Percentiles rank a stretch among this genome's conserved stretches.
Conservation (phyloP, 1,140 invertebrate species). For the Adoxophyes honmai region DNA sequence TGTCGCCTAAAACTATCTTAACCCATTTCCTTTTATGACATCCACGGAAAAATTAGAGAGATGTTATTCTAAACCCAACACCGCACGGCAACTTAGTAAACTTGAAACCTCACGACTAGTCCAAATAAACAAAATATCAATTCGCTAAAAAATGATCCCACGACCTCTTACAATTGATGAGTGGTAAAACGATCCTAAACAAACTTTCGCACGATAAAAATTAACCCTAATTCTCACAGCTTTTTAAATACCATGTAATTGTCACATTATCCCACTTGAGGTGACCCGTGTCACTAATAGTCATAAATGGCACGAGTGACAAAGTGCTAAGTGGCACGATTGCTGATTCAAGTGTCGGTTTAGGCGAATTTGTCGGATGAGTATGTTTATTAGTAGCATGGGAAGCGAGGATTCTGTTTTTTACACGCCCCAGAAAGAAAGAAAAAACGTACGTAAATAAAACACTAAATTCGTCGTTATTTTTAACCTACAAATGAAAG, state of each 20-base stretch:
- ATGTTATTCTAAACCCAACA: too few relatives aligned
- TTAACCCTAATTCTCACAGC: conserved; percentile 29
- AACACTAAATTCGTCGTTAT: too few relatives aligned
- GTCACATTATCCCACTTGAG: conserved; percentile 47
- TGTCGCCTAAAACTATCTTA: too few relatives aligned
- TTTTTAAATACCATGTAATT: conserved; percentile 40
- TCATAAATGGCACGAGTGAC: conserved; percentile 22
- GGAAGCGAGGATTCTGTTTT: background rate
- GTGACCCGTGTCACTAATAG: conserved; percentile 33
- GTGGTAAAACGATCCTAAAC: background rate
- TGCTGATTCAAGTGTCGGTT: conserved; percentile 4
- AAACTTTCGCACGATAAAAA: conserved; percentile 25
- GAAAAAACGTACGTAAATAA: too few relatives aligned
- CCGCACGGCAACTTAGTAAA: too few relatives aligned
- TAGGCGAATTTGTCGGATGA: conserved; percentile 1
- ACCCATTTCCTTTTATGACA: too few relatives aligned
- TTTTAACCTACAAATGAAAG: too few relatives aligned
- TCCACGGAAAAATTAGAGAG: too few relatives aligned
- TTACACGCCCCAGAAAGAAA: too few relatives aligned
- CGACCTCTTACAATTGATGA: background rate
- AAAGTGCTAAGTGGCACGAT: conserved; percentile 18
- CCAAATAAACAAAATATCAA: background rate
- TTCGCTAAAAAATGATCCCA: background rate
- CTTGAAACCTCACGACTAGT: conserved; percentile 4
- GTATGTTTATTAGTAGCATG: conserved; percentile 8